Evolutionary conservation across 2,797 vertebrate genomes (phyloP).

Genomic region (Coracias cyanogaster): DNA sequence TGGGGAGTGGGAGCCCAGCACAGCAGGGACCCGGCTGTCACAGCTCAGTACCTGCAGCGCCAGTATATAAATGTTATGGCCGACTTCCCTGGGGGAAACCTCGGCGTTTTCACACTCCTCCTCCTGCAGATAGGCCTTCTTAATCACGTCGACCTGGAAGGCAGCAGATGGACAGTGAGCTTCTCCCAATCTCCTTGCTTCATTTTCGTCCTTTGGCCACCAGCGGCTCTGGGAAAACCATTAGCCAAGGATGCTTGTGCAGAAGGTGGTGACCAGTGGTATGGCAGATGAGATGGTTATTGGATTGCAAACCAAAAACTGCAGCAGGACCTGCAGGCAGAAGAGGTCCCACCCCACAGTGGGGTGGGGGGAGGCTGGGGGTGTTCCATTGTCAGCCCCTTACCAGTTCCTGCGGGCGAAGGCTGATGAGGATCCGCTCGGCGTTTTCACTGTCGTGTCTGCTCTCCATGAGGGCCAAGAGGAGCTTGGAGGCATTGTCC

Average conservation of each 20-base stretch:
- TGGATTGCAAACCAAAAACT: not conserved
- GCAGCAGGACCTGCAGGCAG: not conserved
- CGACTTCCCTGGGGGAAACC: slow-evolving; percentile 92
- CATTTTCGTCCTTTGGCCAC: fast-evolving
- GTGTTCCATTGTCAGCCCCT: not conserved
- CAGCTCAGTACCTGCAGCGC: slow-evolving; percentile 87
- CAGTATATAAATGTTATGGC: slow-evolving; percentile 98
- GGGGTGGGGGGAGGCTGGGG: not conserved
- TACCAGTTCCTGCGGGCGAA: slow-evolving; percentile 94
- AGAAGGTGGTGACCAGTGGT: fast-evolving
- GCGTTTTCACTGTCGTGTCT: slow-evolving; percentile 96
- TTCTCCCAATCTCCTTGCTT: not conserved
- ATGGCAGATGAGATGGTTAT: fast-evolving
- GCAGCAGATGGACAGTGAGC: not conserved
- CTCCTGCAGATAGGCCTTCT: slow-evolving; percentile 93
- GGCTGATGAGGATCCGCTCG: slow-evolving; percentile 95
- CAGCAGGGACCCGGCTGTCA: not conserved
- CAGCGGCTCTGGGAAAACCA: not conserved
- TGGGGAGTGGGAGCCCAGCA: not conserved
- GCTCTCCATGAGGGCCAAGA: slow-evolving; percentile 96
- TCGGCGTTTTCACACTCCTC: slow-evolving; percentile 88
- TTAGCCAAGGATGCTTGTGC: not conserved
- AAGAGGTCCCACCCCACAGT: fast-evolving
- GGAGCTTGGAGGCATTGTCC: slow-evolving; percentile 97
- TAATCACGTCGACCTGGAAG: slow-evolving; percentile 92